Base-by-base conservation (phyloP, 1,140 invertebrate genomes). In the Caenorhabditis latens region DNA sequence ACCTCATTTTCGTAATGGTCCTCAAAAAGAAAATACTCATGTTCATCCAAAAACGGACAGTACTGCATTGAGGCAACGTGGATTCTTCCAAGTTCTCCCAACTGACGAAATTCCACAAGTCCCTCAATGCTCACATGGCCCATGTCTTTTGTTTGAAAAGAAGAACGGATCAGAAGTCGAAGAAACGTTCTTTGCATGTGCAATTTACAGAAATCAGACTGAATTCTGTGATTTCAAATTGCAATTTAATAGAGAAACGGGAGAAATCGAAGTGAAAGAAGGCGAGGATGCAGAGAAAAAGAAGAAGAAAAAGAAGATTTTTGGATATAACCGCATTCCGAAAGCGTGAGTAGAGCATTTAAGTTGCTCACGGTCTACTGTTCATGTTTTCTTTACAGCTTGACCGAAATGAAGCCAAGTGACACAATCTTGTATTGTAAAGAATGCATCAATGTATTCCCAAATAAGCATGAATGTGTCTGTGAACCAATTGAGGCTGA, bases 131-230 rank as follows among this genome's bases (percentile, higher is more conserved):
- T 85, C 84, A 16, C 84, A 85, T 58, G 84, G 86, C 0, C 86
- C 86, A 32, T 86, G 86, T 67, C 86, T 86, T 50, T 21, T 86
- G 16, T 86, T 86, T n/a, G 86, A 71, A 42, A 83, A 86, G 65
- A 75, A 86, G 61, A 63, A 63, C 4, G 86, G 79, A 42, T 16
- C 43, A 16, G 79, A 79, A 79, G 46, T 79, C 21, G 79, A 65
- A 24, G 86, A 58, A 19, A 83, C 82, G 24, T 53, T 84, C 32
- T 86, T 83, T 48, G 42, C 82, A 0, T 86, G 86, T 50, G 86
- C 86, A 16, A 71, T 86, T 86, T 75, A 57, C 53, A 85, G 84
- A 58, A 85, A 75, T 58, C 63, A 85, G 9, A n/a, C 65, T 11
- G 63, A 71, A 40, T 85, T 67, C 13, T 85, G 84, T 24, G 84